Percentiles rank a stretch among this genome's conserved stretches.
phyloP scores from a whole-genome alignment of 2,888 invertebrate species.

The Pandemis heparana region DNA sequence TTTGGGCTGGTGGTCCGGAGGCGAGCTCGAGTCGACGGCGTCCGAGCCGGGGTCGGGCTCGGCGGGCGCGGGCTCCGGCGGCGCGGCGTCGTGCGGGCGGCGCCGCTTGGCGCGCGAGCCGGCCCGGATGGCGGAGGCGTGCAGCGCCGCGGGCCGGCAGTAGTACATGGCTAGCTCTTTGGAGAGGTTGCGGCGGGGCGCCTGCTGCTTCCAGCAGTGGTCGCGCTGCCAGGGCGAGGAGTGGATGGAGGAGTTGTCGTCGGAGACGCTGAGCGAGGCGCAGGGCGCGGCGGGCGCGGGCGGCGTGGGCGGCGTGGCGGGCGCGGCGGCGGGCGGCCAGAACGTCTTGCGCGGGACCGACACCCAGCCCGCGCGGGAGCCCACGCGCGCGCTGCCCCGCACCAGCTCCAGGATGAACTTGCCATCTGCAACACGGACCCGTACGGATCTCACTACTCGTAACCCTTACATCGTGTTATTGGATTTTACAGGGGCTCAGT shows the following conservation, averaged over 20 bases:
- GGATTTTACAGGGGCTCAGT: no score
- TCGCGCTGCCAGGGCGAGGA: conserved; percentile 96
- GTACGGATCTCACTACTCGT: background rate
- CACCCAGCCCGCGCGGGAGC: conserved; percentile 94
- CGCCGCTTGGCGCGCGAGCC: conserved; percentile 86
- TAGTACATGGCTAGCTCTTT: conserved; percentile 91
- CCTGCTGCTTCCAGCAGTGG: conserved; percentile 94
- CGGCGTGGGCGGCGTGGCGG: conserved; percentile 85
- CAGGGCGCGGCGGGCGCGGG: conserved; percentile 83
- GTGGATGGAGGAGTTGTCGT: conserved; percentile 96
- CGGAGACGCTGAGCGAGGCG: conserved; percentile 94
- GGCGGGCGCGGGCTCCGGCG: conserved; percentile 59
- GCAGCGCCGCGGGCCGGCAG: conserved; percentile 85
- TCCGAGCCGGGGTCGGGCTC: conserved; percentile 50
- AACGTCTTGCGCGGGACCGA: conserved; percentile 95
- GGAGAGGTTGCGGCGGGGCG: conserved; percentile 90
- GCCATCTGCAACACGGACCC: conserved; percentile 88
- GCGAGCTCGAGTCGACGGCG: conserved; percentile 54
- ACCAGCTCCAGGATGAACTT: conserved; percentile 95
- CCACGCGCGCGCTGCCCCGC: conserved; percentile 83
- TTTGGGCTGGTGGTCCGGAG: conserved; percentile 41
- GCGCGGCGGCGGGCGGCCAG: conserved; percentile 92
- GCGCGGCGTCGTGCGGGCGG: conserved; percentile 86
- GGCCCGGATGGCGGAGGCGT: conserved; percentile 74
- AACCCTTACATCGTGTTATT: background rate